Evolutionary conservation across 2,113 vertebrate genomes (phyloP).

Genomic region (Phalacrocorax carbo): DNA sequence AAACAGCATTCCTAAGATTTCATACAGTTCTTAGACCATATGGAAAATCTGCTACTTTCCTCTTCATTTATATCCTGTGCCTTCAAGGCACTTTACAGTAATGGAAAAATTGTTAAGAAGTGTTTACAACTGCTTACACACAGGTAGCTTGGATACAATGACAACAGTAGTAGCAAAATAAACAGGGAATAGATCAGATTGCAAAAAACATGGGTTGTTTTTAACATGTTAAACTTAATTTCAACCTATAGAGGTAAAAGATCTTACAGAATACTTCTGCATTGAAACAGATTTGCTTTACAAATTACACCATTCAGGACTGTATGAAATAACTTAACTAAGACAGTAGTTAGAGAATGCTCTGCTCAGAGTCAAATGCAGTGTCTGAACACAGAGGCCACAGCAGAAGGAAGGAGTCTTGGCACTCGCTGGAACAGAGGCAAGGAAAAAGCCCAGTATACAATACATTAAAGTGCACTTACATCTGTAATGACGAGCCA

Average conservation of each 20-base stretch:
- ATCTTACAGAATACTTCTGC: not conserved
- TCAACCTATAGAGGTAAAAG: not conserved
- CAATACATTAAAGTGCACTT: not conserved
- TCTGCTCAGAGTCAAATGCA: not conserved
- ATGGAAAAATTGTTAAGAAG: not conserved
- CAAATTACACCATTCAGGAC: not conserved
- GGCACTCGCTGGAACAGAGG: not conserved
- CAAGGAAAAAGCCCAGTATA: not conserved
- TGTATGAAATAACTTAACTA: not conserved
- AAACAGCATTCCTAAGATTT: conserved; percentile 1
- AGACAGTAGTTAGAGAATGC: not conserved
- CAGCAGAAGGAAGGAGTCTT: not conserved
- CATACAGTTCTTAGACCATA: not conserved
- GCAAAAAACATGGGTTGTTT: not conserved
- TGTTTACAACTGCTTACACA: not conserved
- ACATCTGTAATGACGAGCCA: not conserved
- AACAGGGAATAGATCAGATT: not conserved
- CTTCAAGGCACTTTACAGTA: not conserved
- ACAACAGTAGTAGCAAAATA: not conserved
- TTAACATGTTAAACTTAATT: not conserved
- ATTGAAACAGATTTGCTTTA: not conserved
- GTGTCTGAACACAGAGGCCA: not conserved
- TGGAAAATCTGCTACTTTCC: not conserved
- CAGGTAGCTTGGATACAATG: not conserved
- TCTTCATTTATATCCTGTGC: not conserved